phyloP scores from a whole-genome alignment of 2,888 invertebrate genomes.

The Acanthosoma haemorrhoidale region DNA sequence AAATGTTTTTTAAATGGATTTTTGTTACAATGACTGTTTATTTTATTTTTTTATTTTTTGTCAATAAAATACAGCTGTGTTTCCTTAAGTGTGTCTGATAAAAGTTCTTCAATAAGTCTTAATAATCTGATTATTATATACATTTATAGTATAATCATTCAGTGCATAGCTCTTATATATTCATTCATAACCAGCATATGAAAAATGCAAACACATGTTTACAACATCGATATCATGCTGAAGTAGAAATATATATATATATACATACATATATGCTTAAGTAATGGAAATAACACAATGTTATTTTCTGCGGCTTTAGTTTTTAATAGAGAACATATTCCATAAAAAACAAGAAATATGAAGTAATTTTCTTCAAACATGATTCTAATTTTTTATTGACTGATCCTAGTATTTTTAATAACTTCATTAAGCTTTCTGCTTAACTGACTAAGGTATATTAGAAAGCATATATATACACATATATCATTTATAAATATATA shows the following conservation, averaged over 20 bases:
- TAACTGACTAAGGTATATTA: too few relatives aligned
- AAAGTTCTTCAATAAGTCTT: not conserved
- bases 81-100: not conserved
- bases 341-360: too few relatives aligned
- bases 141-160: constrained; percentile 9
- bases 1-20: too few relatives aligned
- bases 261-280: not conserved
- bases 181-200: constrained; percentile 27
- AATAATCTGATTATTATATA: constrained; percentile 3
- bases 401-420: too few relatives aligned
- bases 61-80: not conserved
- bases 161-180: constrained; percentile 23
- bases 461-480: not conserved
- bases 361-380: too few relatives aligned
- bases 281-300: not conserved
- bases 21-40: not conserved
- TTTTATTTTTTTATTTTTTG: not conserved
- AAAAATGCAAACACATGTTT: constrained; percentile 36
- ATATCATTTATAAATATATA: not conserved
- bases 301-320: not conserved
- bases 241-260: constrained; percentile 20
- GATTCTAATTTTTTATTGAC: too few relatives aligned
- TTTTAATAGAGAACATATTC: too few relatives aligned
- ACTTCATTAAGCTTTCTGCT: too few relatives aligned
- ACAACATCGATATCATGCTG: constrained; percentile 34